phyloP scores from a whole-genome alignment of 2,797 vertebrate genomes.

The Australoheros facetus region DNA sequence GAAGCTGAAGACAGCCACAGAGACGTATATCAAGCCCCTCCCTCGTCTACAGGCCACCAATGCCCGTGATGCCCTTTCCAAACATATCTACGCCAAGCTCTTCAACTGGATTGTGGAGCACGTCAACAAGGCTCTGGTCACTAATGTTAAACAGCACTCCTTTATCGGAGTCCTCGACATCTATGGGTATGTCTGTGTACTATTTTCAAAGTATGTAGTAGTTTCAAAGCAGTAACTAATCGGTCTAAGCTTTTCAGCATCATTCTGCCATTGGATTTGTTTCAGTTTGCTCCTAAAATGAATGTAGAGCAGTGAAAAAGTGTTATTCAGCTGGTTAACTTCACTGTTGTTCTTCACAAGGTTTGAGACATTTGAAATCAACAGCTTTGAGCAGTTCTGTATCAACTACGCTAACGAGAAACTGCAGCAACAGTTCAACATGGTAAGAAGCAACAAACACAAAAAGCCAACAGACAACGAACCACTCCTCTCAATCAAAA shows the following conservation, averaged over 20 bases:
- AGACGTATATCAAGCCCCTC: slow-evolving; percentile 95
- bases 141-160: slow-evolving; percentile 92
- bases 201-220: neutral
- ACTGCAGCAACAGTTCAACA: slow-evolving; percentile 99
- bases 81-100: slow-evolving; percentile 97
- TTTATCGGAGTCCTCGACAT: slow-evolving; percentile 98
- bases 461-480: neutral
- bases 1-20: slow-evolving; percentile 93
- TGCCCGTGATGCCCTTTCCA: slow-evolving; percentile 93
- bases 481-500: neutral
- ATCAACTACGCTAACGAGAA: slow-evolving; percentile 99
- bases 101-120: slow-evolving; percentile 98
- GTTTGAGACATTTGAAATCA: slow-evolving; percentile 99
- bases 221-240: neutral
- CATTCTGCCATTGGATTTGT: neutral
- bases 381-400: slow-evolving; percentile 99
- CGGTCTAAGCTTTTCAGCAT: neutral
- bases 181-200: slow-evolving; percentile 85
- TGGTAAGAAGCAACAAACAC: slow-evolving; percentile 84
- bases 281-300: neutral
- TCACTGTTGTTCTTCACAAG: slow-evolving; percentile 67
- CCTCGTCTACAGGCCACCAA: slow-evolving; percentile 93
- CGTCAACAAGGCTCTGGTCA: slow-evolving; percentile 92
- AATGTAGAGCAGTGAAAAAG: neutral
- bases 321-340: neutral